These are phyloP conservation scores for Cyclura pinguis DNA, from an alignment of 2,797 vertebrate genomes.

Conservation along the genomic window DNA sequence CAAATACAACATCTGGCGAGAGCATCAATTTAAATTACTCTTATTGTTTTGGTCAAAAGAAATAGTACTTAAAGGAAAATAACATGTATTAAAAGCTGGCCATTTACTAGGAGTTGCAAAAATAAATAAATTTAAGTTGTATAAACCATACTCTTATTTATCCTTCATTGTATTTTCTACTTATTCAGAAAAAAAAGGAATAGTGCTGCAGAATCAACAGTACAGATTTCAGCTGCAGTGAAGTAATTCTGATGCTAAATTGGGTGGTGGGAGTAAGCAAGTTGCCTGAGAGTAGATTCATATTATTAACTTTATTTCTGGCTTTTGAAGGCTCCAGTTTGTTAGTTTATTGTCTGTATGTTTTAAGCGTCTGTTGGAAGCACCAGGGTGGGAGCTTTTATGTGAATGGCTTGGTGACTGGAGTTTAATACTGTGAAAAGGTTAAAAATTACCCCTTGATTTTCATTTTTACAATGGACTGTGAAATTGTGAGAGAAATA, in stretches of 20 bases:
- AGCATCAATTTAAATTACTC: slow-evolving; percentile 62
- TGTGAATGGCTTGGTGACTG: neutral
- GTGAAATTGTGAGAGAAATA: neutral
- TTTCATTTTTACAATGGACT: neutral
- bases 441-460: neutral
- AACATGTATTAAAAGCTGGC: neutral
- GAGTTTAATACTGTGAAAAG: neutral
- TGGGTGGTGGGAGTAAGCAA: neutral
- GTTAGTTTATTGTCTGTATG: neutral
- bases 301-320: neutral
- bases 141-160: neutral
- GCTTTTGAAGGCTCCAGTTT: neutral
- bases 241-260: neutral
- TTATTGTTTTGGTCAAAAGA: slow-evolving; percentile 46
- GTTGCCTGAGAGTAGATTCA: too few species aligned
- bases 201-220: neutral
- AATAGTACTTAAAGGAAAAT: slow-evolving; percentile 20
- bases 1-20: slow-evolving; percentile 72
- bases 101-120: neutral
- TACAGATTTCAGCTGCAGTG: neutral
- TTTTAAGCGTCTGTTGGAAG: neutral
- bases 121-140: neutral
- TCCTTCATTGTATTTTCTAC: neutral
- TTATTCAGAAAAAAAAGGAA: neutral
- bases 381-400: neutral